A percentile compares a stretch with the other conserved stretches of the same genome.
These are phyloP conservation scores for Drosophila hamatofila DNA, from an alignment of 2,888 invertebrate genomes.

Conservation along the genomic window DNA sequence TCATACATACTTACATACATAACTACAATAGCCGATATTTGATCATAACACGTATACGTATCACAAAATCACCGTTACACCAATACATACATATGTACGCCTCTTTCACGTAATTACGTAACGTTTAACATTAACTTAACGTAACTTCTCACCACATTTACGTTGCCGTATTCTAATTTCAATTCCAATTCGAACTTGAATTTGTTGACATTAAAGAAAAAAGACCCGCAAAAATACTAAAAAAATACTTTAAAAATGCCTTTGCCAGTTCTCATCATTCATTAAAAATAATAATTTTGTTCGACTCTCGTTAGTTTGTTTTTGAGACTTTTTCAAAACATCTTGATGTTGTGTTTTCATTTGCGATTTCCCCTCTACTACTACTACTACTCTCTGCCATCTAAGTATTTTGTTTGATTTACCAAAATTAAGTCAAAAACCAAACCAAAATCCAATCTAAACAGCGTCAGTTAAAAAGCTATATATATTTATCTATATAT, in stretches of 20 bases:
- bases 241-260: conserved; percentile 17
- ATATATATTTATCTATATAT: conserved; percentile 15
- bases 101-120: conserved; percentile 54
- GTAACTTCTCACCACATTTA: conserved; percentile 46
- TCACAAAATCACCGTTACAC: conserved; percentile 52
- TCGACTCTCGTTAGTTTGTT: conserved; percentile 71
- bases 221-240: conserved; percentile 7
- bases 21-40: conserved; percentile 33
- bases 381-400: conserved; percentile 29
- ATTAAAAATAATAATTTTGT: conserved; percentile 42
- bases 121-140: conserved; percentile 17
- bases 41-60: conserved; percentile 49
- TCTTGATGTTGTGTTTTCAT: conserved; percentile 84
- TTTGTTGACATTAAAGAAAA: background rate
- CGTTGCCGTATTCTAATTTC: conserved; percentile 29
- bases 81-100: conserved; percentile 61
- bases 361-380: conserved; percentile 63
- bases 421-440: conserved; percentile 24
- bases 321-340: conserved; percentile 77
- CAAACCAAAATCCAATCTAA: conserved; percentile 38
- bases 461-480: conserved; percentile 48
- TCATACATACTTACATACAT: conserved; percentile 22
- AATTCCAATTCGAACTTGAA: conserved; percentile 10
- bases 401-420: conserved; percentile 47
- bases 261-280: conserved; percentile 20